A percentile compares a stretch with the other conserved stretches of the same genome.
Evolutionary conservation across 2,888 invertebrate genomes (phyloP).

Genomic region (Dromius quadrimaculatus): DNA sequence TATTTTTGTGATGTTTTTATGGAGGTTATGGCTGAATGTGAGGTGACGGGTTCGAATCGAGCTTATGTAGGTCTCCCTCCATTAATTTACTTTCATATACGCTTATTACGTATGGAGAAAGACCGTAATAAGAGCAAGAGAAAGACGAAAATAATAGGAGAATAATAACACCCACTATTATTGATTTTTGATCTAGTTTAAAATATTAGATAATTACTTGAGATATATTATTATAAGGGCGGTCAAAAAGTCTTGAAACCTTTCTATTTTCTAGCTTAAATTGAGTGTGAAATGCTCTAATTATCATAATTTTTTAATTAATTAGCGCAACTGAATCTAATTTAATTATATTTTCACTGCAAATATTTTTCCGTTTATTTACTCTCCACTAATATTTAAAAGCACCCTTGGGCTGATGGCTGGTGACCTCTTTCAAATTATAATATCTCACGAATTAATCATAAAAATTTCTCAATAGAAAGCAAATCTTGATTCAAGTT

Average conservation of each 20-base stretch:
- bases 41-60: constrained; percentile 1
- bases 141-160: constrained; percentile 19
- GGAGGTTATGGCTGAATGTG: constrained; percentile 16
- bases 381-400: neutral
- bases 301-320: too few species aligned
- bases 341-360: neutral
- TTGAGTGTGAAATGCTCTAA: too few species aligned
- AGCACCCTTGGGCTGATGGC: neutral
- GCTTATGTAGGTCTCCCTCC: constrained; percentile 47
- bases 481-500: constrained; percentile 32
- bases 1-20: constrained; percentile 30
- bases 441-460: neutral
- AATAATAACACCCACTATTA: constrained; percentile 31
- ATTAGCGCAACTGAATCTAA: too few species aligned
- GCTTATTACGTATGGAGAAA: constrained; percentile 12
- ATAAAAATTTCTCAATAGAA: constrained; percentile 32
- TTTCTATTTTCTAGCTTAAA: too few species aligned
- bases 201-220: neutral
- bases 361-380: neutral
- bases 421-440: too few species aligned
- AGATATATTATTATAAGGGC: too few species aligned
- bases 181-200: constrained; percentile 26
- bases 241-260: too few species aligned
- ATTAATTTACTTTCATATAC: constrained; percentile 40
- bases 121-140: neutral